Base-by-base conservation (phyloP, 2,797 vertebrate genomes). In the Characodon lateralis region DNA sequence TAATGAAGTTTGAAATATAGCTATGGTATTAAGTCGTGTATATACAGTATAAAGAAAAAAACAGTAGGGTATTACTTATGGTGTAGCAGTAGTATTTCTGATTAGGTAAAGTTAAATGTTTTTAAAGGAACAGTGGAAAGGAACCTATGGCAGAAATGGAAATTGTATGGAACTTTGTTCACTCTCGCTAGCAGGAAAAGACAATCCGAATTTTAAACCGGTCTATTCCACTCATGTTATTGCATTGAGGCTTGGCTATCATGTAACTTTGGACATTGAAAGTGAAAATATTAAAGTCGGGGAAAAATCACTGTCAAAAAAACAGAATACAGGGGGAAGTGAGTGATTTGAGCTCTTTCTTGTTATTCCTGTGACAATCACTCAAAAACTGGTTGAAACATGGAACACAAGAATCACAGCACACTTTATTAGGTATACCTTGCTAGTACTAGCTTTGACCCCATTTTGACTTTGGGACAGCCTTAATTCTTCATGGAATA, bases 1-100 rank as follows among this genome's bases (percentile, higher is more conserved):
- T 83, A 80, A 85, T 86, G 69, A 80, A 85, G 73, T 89, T 88
- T 89, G 86, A 92, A 83, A 85, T 85, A 87, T 80, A 61, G 80
- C 79, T 65, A 28, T 66, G 28, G 74, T 74, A 82, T 84, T 76
- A 86, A 82, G 69, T 46, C 39, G 35, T 88, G 77, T 51, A 72
- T 72, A 74, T 65, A 75, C 73, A 20, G 31, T 35, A 35, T 35
- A 2, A n/a, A 43, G n/a, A 16, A 24, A 22, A 51, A 41, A 83
- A 87, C 85, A 71, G 70, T 66, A 63, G 61, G 31, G 68, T 75
- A 85, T 79, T 56, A 39, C 71, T 88, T 79, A 85, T 80, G 78
- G 78, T 87, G 81, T 75, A 84, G 77, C 70, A 65, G 69, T 2
- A 24, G 61, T 68, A 80, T 83, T 86, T 84, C 75, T 84, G 73